Conservation (phyloP, 1,140 invertebrate genomes). For the Sesamia nonagrioides region DNA sequence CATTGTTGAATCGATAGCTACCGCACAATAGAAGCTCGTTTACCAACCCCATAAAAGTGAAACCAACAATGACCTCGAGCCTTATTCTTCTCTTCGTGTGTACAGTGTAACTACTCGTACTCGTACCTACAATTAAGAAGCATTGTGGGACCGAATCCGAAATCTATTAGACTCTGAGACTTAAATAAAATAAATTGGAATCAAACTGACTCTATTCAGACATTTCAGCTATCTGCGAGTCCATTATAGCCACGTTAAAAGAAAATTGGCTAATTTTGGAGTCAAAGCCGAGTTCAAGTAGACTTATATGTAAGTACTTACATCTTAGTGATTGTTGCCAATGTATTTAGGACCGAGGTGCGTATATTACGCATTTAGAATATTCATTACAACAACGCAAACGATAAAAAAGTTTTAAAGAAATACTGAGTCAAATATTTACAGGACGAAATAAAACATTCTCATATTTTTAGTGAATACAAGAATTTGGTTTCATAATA, state of each 20-base stretch:
- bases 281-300: not conserved
- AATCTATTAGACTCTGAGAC: slow-evolving; percentile 57
- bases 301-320: not conserved
- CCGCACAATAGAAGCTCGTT: slow-evolving; percentile 79
- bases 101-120: slow-evolving; percentile 22
- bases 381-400: not conserved
- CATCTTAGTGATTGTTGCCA: not conserved
- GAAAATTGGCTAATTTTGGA: not conserved
- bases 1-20: slow-evolving; percentile 76
- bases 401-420: too few relatives aligned
- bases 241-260: not conserved
- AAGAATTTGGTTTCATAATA: not conserved
- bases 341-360: not conserved
- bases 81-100: slow-evolving; percentile 63
- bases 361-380: not conserved
- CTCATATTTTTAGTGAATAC: not conserved
- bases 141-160: slow-evolving; percentile 67
- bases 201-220: slow-evolving; percentile 15
- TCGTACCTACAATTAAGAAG: slow-evolving; percentile 55
- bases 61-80: slow-evolving; percentile 74
- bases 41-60: slow-evolving; percentile 79
- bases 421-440: not conserved
- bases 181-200: slow-evolving; percentile 33
- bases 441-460: not conserved
- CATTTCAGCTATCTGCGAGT: not conserved